A percentile compares a stretch with the other conserved stretches of the same genome.
Evolutionary conservation across 2,113 vertebrate species (phyloP).

Genomic region (Emydocephalus ijimae): DNA sequence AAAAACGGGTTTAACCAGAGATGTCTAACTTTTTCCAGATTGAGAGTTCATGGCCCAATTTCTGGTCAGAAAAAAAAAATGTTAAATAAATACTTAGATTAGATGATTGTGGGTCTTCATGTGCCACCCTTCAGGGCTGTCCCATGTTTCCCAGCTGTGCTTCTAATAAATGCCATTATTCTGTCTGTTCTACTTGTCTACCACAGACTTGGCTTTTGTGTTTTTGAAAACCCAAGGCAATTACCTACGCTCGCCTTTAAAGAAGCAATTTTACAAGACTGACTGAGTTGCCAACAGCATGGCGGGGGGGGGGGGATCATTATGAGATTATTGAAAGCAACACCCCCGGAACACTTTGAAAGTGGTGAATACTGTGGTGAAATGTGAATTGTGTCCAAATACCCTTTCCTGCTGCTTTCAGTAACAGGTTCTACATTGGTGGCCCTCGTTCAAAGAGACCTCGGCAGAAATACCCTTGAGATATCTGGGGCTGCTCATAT

Average conservation of each 20-base stretch:
- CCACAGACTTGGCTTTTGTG: background rate
- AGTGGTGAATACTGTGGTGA: background rate
- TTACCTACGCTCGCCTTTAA: background rate
- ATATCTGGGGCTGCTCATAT: background rate
- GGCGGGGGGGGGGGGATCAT: background rate
- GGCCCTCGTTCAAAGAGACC: background rate
- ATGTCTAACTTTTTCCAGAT: background rate
- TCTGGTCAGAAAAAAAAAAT: background rate
- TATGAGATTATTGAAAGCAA: slow-evolving; percentile 19
- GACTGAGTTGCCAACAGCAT: background rate
- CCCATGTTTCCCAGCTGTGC: background rate
- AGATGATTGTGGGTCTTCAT: background rate
- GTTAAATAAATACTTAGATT: background rate
- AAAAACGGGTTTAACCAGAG: background rate
- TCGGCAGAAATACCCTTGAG: background rate
- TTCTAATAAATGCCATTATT: background rate
- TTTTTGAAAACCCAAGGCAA: background rate
- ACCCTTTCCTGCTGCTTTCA: background rate
- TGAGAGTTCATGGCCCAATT: background rate
- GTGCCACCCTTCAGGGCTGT: background rate
- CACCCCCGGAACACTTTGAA: background rate
- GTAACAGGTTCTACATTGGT: background rate
- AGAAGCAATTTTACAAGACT: slow-evolving; percentile 8
- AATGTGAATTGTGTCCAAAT: background rate
- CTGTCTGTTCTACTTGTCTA: background rate